Evolutionary conservation across 2,888 invertebrate genomes (phyloP).

Genomic region (Clivina fossor): DNA sequence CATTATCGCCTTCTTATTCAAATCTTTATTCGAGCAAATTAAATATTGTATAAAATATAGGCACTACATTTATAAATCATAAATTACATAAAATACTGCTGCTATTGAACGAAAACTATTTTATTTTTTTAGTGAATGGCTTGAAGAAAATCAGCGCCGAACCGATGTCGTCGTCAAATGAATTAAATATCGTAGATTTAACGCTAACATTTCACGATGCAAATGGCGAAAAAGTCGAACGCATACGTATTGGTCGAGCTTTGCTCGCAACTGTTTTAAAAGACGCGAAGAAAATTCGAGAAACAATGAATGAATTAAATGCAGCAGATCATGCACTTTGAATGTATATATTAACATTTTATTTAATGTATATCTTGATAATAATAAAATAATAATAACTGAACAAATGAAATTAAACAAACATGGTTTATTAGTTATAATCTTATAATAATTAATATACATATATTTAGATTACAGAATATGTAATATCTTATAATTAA

Average conservation of each 20-base stretch:
- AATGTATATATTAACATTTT: constrained; percentile 8
- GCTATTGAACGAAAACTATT: background rate
- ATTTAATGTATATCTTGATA: constrained; percentile 3
- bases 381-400: constrained; percentile 15
- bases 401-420: too few relatives aligned
- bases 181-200: too few relatives aligned
- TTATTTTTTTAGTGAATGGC: constrained; percentile 4
- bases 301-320: constrained; percentile 48
- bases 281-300: constrained; percentile 46
- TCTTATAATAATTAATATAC: too few relatives aligned
- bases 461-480: too few relatives aligned
- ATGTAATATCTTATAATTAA: too few relatives aligned
- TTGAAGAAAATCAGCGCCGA: background rate
- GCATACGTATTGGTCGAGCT: constrained; percentile 1
- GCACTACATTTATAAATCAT: background rate
- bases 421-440: too few relatives aligned
- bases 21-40: too few relatives aligned
- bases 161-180: background rate
- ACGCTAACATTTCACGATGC: too few relatives aligned
- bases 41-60: too few relatives aligned
- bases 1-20: too few relatives aligned
- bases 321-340: constrained; percentile 29
- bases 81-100: background rate
- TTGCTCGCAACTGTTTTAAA: constrained; percentile 42
- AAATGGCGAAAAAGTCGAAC: constrained; percentile 15